Conservation (phyloP, 2,888 invertebrate species). For the Acleris emargana region DNA sequence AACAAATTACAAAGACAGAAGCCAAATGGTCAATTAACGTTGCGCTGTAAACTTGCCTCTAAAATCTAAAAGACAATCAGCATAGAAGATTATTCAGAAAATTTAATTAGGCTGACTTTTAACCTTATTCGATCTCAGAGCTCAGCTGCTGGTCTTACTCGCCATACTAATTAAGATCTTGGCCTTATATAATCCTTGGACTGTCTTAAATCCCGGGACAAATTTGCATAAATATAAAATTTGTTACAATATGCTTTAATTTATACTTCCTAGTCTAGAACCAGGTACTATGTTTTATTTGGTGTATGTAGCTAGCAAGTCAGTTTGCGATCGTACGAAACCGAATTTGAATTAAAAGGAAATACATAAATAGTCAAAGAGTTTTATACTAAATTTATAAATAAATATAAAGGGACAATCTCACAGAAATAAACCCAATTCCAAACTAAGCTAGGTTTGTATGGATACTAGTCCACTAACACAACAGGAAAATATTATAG, state of each 20-base stretch:
- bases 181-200: constrained; percentile 16
- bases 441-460: too few species aligned
- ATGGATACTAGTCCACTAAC: too few species aligned
- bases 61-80: constrained; percentile 8
- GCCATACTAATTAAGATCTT: constrained; percentile 12
- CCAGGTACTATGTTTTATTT: background rate
- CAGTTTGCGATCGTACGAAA: too few species aligned
- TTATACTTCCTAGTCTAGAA: background rate
- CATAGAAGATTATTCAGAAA: constrained; percentile 11
- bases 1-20: too few species aligned
- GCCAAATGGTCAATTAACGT: too few species aligned
- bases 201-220: constrained; percentile 4
- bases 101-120: constrained; percentile 17
- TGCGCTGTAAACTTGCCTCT: background rate
- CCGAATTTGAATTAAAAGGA: too few species aligned
- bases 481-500: too few species aligned
- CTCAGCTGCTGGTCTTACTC: constrained; percentile 4
- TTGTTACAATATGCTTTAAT: background rate
- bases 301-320: too few species aligned
- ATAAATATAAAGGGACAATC: too few species aligned
- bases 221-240: constrained; percentile 11
- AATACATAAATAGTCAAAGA: too few species aligned
- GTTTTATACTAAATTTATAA: too few species aligned
- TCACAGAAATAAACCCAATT: too few species aligned
- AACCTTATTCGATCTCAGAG: constrained; percentile 1